phyloP scores from a whole-genome alignment of 2,797 vertebrate species.

The Propithecus perrieri region DNA sequence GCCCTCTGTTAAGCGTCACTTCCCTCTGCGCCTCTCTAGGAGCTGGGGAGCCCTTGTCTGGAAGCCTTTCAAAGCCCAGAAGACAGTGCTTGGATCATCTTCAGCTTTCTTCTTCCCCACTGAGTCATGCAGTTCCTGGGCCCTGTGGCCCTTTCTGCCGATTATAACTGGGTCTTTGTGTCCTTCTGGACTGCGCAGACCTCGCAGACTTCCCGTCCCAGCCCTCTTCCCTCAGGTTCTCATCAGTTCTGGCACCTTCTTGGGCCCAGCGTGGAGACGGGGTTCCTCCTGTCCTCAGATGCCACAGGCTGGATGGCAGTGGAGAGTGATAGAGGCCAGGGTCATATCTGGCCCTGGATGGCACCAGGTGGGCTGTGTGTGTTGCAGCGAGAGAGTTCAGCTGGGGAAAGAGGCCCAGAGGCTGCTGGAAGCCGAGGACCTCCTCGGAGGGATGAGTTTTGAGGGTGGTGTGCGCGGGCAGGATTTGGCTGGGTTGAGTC shows the following conservation, averaged over 20 bases:
- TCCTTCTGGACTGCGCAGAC: background rate
- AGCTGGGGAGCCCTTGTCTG: background rate
- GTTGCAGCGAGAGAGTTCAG: background rate
- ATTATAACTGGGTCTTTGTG: background rate
- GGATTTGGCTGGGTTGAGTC: background rate
- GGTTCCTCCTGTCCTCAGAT: background rate
- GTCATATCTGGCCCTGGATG: too few relatives aligned
- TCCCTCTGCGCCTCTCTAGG: background rate
- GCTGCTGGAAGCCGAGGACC: background rate
- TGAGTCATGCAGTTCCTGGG: background rate
- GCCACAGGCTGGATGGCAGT: background rate
- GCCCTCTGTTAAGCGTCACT: background rate
- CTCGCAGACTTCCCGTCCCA: background rate
- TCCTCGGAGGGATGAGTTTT: background rate
- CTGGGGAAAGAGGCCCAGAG: background rate
- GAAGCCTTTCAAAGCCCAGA: background rate
- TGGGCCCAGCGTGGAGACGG: fast-evolving
- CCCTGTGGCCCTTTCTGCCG: background rate
- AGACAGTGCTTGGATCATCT: background rate
- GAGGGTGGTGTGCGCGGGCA: background rate
- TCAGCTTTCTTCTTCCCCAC: background rate
- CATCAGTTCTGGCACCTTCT: background rate
- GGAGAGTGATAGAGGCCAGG: too few relatives aligned
- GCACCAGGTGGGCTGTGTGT: fast-evolving
- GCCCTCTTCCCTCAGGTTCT: background rate